Evolutionary conservation across 2,888 invertebrate genomes (phyloP).

Genomic region (Lasioglossum morio): DNA sequence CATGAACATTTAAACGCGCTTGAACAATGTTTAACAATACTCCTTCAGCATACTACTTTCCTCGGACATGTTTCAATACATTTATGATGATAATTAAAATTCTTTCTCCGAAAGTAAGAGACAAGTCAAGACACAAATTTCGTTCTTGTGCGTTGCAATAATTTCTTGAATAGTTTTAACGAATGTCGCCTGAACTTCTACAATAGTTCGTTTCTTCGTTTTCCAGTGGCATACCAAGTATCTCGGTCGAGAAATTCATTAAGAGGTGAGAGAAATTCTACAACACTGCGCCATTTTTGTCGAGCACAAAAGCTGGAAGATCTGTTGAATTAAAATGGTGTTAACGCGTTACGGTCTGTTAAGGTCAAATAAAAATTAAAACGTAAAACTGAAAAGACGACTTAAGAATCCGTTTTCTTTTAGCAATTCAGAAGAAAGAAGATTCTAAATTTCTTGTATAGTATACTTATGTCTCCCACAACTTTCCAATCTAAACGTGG

Average conservation of each 20-base stretch:
- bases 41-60: too few species aligned
- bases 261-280: neutral
- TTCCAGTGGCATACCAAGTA: neutral
- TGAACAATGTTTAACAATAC: too few species aligned
- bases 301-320: neutral
- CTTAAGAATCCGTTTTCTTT: neutral
- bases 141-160: neutral
- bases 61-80: too few species aligned
- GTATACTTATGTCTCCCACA: neutral
- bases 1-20: too few species aligned
- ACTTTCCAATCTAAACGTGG: neutral
- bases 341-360: neutral
- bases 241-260: neutral
- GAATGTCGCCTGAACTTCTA: neutral
- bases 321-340: neutral
- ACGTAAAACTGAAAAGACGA: neutral
- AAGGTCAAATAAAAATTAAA: neutral
- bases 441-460: neutral
- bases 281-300: neutral
- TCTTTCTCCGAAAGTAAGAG: neutral
- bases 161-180: neutral
- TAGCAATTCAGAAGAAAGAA: neutral
- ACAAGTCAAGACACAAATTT: neutral
- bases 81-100: too few species aligned
- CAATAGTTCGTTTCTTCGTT: neutral